A percentile compares a stretch with the other conserved stretches of the same genome.
Evolutionary conservation across 1,140 invertebrate species (phyloP).

Genomic region (Cyclargus thomasi): DNA sequence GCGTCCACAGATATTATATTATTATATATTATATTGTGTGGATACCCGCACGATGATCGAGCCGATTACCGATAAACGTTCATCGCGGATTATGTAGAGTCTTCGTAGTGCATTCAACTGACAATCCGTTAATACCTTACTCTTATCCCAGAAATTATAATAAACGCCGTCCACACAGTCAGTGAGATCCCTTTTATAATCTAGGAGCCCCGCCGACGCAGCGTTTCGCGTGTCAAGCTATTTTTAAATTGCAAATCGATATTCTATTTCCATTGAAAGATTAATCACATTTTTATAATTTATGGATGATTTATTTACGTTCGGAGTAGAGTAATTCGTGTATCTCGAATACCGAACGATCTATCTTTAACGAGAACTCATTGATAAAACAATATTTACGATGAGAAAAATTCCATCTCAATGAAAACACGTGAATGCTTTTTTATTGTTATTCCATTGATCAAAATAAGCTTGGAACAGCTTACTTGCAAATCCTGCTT

Average conservation of each 20-base stretch:
- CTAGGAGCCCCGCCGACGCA: conserved; percentile 38
- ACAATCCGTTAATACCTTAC: too few species aligned
- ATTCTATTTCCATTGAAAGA: conserved; percentile 34
- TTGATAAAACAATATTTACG: conserved; percentile 3
- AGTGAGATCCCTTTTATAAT: conserved; percentile 38
- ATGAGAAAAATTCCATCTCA: neutral
- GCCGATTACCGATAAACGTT: too few species aligned
- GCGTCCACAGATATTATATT: too few species aligned
- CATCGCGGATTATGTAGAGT: too few species aligned
- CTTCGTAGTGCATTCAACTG: too few species aligned
- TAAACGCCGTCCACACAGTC: too few species aligned
- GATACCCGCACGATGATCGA: too few species aligned
- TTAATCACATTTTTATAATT: conserved; percentile 7
- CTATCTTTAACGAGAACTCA: neutral
- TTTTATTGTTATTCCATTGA: neutral
- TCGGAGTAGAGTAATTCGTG: neutral
- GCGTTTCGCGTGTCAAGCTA: conserved; percentile 35
- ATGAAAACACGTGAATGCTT: neutral
- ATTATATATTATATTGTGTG: too few species aligned
- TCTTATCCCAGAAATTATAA: too few species aligned
- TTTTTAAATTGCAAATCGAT: conserved; percentile 42
- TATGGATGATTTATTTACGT: conserved; percentile 3
- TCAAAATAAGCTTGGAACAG: neutral
- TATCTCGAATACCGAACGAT: neutral
- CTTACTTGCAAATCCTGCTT: neutral